These are phyloP conservation scores for Megaleporinus macrocephalus DNA, from an alignment of 2,113 vertebrate species.

Conservation along the genomic window DNA sequence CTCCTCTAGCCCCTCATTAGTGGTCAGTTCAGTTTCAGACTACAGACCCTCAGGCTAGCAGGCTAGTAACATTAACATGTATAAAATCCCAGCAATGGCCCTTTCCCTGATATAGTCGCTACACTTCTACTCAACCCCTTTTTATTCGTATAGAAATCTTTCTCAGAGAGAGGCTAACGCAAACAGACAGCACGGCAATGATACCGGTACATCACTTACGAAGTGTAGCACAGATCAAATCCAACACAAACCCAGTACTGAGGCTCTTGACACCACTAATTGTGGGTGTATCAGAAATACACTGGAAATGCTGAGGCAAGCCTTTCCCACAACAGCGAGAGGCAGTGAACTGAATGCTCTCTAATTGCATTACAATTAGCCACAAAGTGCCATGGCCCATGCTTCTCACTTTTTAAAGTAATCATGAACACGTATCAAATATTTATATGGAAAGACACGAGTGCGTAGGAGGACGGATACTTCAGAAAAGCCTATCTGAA, in stretches of 20 bases:
- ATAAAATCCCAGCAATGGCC: not conserved
- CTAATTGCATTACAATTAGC: not conserved
- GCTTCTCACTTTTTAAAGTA: not conserved
- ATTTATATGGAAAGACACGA: not conserved
- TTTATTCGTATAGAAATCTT: not conserved
- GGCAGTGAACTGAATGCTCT: not conserved
- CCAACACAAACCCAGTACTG: not conserved
- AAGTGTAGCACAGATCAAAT: not conserved
- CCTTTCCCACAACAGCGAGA: conserved; percentile 17
- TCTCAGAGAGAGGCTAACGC: not conserved
- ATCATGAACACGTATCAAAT: conserved; percentile 5
- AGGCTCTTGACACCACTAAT: not conserved
- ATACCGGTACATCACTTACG: not conserved
- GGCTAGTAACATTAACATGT: not conserved
- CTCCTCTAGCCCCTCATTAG: not conserved
- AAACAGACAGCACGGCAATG: not conserved
- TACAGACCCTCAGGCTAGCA: not conserved
- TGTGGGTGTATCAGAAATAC: conserved; percentile 2
- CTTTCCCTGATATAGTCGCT: not conserved
- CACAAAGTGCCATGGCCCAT: not conserved
- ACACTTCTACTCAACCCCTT: not conserved
- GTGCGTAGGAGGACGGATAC: not conserved
- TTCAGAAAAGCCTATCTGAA: not conserved
- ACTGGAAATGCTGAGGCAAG: not conserved
- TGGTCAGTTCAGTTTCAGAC: not conserved